These are phyloP conservation scores for Harpalus rubripes DNA, from an alignment of 2,888 invertebrate genomes.

Conservation along the genomic window DNA sequence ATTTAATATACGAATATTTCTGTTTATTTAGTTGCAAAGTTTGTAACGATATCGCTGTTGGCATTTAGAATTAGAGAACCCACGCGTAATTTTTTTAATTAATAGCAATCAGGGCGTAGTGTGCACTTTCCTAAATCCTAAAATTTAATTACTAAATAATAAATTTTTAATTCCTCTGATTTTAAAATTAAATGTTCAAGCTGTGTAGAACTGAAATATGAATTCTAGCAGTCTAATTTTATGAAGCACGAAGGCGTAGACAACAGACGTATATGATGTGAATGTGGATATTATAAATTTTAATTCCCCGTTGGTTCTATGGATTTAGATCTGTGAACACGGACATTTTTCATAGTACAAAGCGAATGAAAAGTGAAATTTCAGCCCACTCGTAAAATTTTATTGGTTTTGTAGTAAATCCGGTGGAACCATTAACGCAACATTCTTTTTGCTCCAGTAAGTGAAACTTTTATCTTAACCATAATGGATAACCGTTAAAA, in stretches of 20 bases:
- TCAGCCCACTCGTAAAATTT: constrained; percentile 60
- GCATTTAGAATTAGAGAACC: no score
- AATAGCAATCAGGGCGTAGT: no score
- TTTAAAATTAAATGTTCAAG: no score
- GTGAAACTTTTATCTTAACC: constrained; percentile 62
- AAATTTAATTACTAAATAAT: no score
- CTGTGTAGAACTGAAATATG: no score
- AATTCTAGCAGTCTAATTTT: no score
- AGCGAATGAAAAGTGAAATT: constrained; percentile 59
- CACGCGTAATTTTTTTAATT: no score
- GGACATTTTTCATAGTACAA: constrained; percentile 43
- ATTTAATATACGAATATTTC: no score
- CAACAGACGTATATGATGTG: neutral
- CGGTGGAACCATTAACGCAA: constrained; percentile 55
- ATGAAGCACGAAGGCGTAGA: neutral
- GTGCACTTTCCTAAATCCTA: no score
- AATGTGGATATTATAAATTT: neutral
- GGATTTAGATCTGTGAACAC: neutral
- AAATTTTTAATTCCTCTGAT: no score
- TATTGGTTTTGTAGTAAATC: constrained; percentile 63
- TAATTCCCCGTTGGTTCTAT: neutral
- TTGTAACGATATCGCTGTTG: no score
- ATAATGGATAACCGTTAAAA: constrained; percentile 61
- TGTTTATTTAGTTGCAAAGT: no score
- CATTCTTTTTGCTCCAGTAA: constrained; percentile 54